phyloP scores from a whole-genome alignment of 1,140 invertebrate species.

The Drosophila grimshawi region DNA sequence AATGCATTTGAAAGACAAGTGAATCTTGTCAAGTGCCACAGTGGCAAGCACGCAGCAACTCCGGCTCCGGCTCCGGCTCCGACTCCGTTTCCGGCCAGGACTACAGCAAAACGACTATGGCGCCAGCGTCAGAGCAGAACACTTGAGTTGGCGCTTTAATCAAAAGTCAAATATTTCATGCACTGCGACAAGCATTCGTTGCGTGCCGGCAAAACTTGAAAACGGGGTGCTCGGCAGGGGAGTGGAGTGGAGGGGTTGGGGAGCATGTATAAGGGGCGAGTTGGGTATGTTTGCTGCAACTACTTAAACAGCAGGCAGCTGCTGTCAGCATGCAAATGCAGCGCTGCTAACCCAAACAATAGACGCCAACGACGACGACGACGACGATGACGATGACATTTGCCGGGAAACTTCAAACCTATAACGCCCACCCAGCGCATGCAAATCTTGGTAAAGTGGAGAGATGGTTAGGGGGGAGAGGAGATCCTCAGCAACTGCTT shows the following conservation, averaged over 20 bases:
- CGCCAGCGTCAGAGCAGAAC: slow-evolving; percentile 45
- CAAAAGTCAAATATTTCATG: slow-evolving; percentile 83
- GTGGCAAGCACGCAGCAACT: slow-evolving; percentile 30
- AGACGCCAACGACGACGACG: slow-evolving; percentile 55
- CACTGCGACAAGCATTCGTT: slow-evolving; percentile 56
- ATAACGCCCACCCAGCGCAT: slow-evolving; percentile 20
- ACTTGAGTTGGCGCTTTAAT: slow-evolving; percentile 82
- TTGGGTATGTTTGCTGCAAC: slow-evolving; percentile 6
- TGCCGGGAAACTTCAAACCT: slow-evolving; percentile 20
- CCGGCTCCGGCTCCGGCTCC: background rate
- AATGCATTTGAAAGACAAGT: slow-evolving; percentile 81
- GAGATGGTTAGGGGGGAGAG: background rate
- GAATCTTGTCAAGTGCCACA: slow-evolving; percentile 78
- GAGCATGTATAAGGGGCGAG: background rate
- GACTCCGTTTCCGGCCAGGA: background rate
- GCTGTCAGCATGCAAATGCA: slow-evolving; percentile 80
- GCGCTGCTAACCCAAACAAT: slow-evolving; percentile 66
- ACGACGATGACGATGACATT: slow-evolving; percentile 6
- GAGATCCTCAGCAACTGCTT: slow-evolving; percentile 21
- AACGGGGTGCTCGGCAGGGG: slow-evolving; percentile 9
- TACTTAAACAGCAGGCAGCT: slow-evolving; percentile 65
- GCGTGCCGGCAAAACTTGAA: background rate
- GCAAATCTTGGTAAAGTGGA: slow-evolving; percentile 17
- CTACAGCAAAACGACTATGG: background rate
- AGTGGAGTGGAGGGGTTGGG: slow-evolving; percentile 1